Evolutionary conservation across 2,797 vertebrate species (phyloP), one percentile per base, ranked within the genome.

Genomic region (Knipowitschia caucasica): DNA sequence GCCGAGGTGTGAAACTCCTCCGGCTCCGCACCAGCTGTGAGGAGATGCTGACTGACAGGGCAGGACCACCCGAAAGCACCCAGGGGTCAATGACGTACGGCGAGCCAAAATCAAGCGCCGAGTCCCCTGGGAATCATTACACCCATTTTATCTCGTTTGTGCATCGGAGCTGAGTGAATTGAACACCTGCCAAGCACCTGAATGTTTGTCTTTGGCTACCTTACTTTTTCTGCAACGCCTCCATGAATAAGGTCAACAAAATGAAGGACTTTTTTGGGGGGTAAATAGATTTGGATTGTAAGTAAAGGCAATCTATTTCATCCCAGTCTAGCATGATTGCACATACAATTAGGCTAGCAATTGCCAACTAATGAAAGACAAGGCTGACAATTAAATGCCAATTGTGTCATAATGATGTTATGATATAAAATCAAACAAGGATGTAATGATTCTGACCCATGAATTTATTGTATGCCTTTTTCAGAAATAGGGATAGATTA

Each of bases 181-280:
- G 59, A 71, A 74, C 73, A 74, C 68, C 75, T 71, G 66, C 66
- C 62, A 64, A 55, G 66, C 62, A 35, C 50, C 50, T 21, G 44
- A 66, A 69, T 35, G 43, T 61, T 60, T 34, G 43, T 52, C 45
- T 56, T 10, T 0, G 9, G 34, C 33, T 45, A 59, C 54, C 31
- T 60, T 55, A 52, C 40, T 47, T 38, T 34, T 65, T 50, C 47
- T 57, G 40, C n/a, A 33, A 40, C n/a, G 20, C 25, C 46, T 31
- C 42, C 33, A n/a, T n/a, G n/a, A n/a, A n/a, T n/a, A 40, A 44
- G 18, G 20, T n/a, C 20, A n/a, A 14, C 17, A 7, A 18, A 3
- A 12, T 24, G 25, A 4, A n/a, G 4, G 2, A 5, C 29, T 15
- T 26, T n/a, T n/a, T n/a, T n/a, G n/a, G n/a, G n/a, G n/a, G n/a